Conservation (phyloP, 1,140 invertebrate species). For the Drosophila ogumai region DNA sequence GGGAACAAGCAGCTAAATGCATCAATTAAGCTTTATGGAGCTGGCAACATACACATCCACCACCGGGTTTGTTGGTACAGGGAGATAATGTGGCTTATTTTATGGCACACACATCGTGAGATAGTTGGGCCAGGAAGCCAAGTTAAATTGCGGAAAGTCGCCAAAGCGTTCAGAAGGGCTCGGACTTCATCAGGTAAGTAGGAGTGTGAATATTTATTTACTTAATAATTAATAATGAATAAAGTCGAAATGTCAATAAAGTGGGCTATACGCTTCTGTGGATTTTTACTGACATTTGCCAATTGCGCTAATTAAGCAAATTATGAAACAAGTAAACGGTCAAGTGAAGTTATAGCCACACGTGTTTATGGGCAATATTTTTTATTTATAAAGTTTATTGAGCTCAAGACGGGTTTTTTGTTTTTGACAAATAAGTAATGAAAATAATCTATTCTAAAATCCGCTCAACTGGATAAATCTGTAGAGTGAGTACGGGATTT, state of each 20-base stretch:
- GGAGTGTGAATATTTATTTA: constrained; percentile 19
- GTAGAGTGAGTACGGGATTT: not conserved
- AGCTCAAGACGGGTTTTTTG: constrained; percentile 3
- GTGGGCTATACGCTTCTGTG: constrained; percentile 37
- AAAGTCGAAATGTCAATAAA: constrained; percentile 34
- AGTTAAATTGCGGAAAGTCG: constrained; percentile 4
- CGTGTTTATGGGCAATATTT: constrained; percentile 16
- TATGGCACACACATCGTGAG: constrained; percentile 26
- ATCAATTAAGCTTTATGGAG: constrained; percentile 72
- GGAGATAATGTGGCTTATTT: constrained; percentile 23
- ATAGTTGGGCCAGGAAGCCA: constrained; percentile 43
- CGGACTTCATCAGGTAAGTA: constrained; percentile 14
- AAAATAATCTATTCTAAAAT: constrained; percentile 23
- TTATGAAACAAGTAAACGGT: constrained; percentile 29
- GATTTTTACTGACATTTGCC: constrained; percentile 46
- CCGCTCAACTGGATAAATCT: constrained; percentile 2
- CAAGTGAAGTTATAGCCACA: constrained; percentile 30
- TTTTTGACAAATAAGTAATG: constrained; percentile 3
- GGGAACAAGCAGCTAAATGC: constrained; percentile 64
- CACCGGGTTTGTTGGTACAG: constrained; percentile 9
- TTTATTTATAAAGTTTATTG: constrained; percentile 24
- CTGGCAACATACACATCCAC: constrained; percentile 37
- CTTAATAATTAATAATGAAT: constrained; percentile 23
- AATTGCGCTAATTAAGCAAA: constrained; percentile 66
- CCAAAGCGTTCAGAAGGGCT: constrained; percentile 1